These are phyloP conservation scores for Stegana nigrithorax DNA, from an alignment of 2,888 invertebrate species.

Conservation along the genomic window DNA sequence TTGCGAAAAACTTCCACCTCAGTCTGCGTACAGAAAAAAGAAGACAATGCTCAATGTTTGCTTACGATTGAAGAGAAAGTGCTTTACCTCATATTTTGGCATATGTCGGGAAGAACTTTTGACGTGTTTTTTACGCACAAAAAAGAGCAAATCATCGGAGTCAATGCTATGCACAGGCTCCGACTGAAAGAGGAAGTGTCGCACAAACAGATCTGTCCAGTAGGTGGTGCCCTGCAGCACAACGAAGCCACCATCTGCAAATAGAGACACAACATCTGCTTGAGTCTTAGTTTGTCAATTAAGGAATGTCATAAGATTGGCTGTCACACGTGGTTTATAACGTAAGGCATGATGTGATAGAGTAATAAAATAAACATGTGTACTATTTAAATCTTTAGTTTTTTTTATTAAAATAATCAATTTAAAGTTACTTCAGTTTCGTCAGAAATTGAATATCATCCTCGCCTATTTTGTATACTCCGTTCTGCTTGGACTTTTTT, in stretches of 20 bases:
- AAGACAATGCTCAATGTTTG: neutral
- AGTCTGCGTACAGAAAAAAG: constrained; percentile 72
- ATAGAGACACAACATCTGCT: neutral
- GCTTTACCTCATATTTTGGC: constrained; percentile 86
- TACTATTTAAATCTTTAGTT: neutral
- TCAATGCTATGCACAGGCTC: constrained; percentile 83
- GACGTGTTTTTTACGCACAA: constrained; percentile 92
- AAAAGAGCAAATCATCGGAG: constrained; percentile 94
- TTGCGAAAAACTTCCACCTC: constrained; percentile 97
- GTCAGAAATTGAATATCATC: neutral
- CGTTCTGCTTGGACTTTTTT: neutral
- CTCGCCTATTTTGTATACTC: neutral
- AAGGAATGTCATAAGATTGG: too few relatives aligned
- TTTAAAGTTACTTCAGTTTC: neutral
- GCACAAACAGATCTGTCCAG: constrained; percentile 95
- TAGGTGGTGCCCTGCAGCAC: constrained; percentile 93
- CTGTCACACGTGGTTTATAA: too few relatives aligned
- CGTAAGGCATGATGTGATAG: too few relatives aligned
- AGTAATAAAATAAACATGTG: neutral
- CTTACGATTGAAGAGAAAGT: neutral
- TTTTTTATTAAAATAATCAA: neutral
- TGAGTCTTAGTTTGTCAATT: neutral
- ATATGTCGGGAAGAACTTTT: constrained; percentile 87
- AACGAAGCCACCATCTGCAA: constrained; percentile 89
- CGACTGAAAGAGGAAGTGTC: constrained; percentile 92